Evolutionary conservation across 2,797 vertebrate species (phyloP), one percentile per base, ranked within the genome.

Genomic region (Sandelia bainsii): DNA sequence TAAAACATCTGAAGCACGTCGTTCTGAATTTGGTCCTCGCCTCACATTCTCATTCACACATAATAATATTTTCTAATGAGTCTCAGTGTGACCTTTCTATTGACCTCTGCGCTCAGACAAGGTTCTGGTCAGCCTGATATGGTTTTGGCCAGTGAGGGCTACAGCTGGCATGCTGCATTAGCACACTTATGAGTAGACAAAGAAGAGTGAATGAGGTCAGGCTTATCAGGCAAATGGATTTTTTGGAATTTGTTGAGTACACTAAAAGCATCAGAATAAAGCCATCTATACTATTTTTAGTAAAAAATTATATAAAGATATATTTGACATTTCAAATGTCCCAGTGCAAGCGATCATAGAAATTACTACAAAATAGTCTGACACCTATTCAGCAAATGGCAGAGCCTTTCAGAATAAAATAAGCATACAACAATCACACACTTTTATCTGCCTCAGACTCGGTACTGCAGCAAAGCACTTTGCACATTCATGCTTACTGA

Each of bases 261-360:
- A 53, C 54, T 75, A 68, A 81, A 70, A 81, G 63, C 71, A 68
- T 68, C 12, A 1, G 14, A 69, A 49, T 52, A 60, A 74, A 81
- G 65, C 19, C 17, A 20, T 17, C 9, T n/a, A 46, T 27, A 49
- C 22, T 83, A 83, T 76, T 73, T 85, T 86, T 82, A 66, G 79
- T 23, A 49, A 42, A 27, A 64, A 57, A 67, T 48, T 11, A 46
- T 46, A 46, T n/a, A 46, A n/a, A 46, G 52, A 77, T 48, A 66
- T 68, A 44, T 56, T 32, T 79, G 64, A 79, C 58, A 79, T 85
- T 84, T 82, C 22, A 75, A 74, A 81, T 65, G 37, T 64, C 61
- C 39, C 25, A 48, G 42, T 19, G 50, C 14, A 13, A 61, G 32
- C 72, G 42, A 69, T 62, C 32, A 72, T 8, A 66, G 19, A 59